These are phyloP conservation scores for Euzetes globulus DNA, from an alignment of 2,888 invertebrate species.

Conservation along the genomic window DNA sequence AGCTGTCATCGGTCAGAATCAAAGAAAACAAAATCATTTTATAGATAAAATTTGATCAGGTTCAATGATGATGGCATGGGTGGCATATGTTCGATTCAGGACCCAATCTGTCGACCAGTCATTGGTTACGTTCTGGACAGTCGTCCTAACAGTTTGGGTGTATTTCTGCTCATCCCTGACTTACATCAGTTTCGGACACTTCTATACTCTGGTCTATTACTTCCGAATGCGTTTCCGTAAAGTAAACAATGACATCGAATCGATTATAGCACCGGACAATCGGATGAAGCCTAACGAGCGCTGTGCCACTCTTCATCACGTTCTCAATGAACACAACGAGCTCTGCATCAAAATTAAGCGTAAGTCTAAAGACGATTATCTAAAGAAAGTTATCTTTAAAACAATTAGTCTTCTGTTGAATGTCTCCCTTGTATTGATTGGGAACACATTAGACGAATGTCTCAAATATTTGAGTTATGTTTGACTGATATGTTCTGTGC, in stretches of 20 bases:
- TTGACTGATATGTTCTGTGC: background rate
- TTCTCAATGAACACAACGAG: constrained; percentile 34
- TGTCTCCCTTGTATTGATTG: too few relatives aligned
- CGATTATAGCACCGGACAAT: constrained; percentile 33
- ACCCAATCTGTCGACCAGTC: constrained; percentile 11
- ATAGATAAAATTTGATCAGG: background rate
- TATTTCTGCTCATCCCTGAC: constrained; percentile 22
- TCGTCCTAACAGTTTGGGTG: constrained; percentile 20
- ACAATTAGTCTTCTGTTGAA: background rate
- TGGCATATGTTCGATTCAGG: constrained; percentile 18
- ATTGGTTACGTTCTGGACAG: background rate
- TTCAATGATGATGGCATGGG: constrained; percentile 28
- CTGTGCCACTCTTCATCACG: constrained; percentile 25
- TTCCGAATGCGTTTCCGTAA: constrained; percentile 35
- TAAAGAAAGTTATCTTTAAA: background rate
- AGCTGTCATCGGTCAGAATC: background rate
- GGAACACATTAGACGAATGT: too few relatives aligned
- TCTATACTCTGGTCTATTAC: constrained; percentile 30
- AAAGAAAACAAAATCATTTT: too few relatives aligned
- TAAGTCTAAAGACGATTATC: constrained; percentile 15
- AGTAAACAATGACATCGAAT: constrained; percentile 35
- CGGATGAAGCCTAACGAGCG: constrained; percentile 34
- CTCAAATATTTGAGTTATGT: constrained; percentile 6
- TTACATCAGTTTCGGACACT: constrained; percentile 29
- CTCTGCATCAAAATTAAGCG: constrained; percentile 32